These are phyloP conservation scores for Ochlodes sylvanus DNA, from an alignment of 2,888 invertebrate genomes.

Conservation along the genomic window DNA sequence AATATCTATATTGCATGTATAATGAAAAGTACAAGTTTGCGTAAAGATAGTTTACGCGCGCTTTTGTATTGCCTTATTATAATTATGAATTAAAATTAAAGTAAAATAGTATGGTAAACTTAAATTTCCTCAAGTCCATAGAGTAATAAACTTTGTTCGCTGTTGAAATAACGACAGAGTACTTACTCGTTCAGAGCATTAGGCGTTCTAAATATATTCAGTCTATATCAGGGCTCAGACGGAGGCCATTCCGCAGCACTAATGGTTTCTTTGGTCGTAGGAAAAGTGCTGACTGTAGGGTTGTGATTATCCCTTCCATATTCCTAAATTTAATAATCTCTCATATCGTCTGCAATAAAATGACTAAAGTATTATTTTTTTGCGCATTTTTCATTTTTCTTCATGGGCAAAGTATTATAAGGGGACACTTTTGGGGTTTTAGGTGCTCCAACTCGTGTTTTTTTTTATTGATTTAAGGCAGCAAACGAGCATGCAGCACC, in stretches of 20 bases:
- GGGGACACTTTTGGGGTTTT: too few species aligned
- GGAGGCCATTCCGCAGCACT: conserved; percentile 9
- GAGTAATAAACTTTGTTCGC: conserved; percentile 8
- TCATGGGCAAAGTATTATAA: too few species aligned
- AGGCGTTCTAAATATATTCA: conserved; percentile 29
- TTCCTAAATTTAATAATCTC: neutral
- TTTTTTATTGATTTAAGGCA: too few species aligned
- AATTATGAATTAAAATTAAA: too few species aligned
- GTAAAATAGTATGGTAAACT: too few species aligned
- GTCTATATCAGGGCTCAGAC: conserved; percentile 21
- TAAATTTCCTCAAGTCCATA: neutral
- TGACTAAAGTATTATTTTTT: too few species aligned
- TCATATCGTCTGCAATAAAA: neutral
- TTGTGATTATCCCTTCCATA: neutral
- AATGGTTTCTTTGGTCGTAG: conserved; percentile 19
- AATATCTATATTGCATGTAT: neutral
- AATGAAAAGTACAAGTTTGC: neutral
- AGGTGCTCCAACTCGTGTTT: too few species aligned
- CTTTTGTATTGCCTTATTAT: neutral
- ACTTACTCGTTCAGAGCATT: conserved; percentile 12
- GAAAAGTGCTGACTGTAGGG: conserved; percentile 11
- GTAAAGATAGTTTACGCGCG: too few species aligned
- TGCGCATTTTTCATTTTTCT: too few species aligned
- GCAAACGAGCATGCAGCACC: too few species aligned
- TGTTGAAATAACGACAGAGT: conserved; percentile 1